Percentiles rank a stretch among this genome's conserved stretches.
Conservation (phyloP, 2,888 invertebrate species). For the Pedicia rivosa region DNA sequence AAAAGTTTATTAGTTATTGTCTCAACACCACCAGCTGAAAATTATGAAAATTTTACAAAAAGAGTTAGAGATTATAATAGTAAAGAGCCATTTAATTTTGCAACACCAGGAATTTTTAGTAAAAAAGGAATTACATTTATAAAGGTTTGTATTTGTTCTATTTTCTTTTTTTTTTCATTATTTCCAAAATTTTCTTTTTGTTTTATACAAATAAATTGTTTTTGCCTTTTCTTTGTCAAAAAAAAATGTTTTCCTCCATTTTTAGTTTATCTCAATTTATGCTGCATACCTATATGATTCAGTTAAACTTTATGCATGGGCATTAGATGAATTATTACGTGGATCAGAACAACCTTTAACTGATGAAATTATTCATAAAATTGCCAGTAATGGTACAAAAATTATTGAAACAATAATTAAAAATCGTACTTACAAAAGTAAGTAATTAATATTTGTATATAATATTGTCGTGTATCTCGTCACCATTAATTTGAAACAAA, state of each 20-base stretch:
- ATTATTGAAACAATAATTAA: slow-evolving; percentile 78
- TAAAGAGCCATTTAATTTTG: slow-evolving; percentile 66
- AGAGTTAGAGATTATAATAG: slow-evolving; percentile 65
- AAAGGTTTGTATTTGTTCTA: slow-evolving; percentile 17
- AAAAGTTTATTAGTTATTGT: slow-evolving; percentile 78
- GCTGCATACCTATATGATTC: slow-evolving; percentile 94
- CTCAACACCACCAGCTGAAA: slow-evolving; percentile 62
- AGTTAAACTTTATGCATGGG: slow-evolving; percentile 76
- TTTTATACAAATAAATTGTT: slow-evolving; percentile 1
- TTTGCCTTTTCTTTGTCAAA: slow-evolving; percentile 12
- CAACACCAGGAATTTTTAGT: slow-evolving; percentile 39
- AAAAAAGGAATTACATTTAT: no score
- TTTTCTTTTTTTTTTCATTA: slow-evolving; percentile 6
- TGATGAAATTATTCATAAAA: slow-evolving; percentile 42
- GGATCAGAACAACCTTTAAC: slow-evolving; percentile 38
- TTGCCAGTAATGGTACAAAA: slow-evolving; percentile 69
- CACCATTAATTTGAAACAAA: no score
- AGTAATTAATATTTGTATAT: slow-evolving; percentile 32
- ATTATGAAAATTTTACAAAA: slow-evolving; percentile 60
- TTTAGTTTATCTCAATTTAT: slow-evolving; percentile 79
- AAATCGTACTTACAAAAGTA: slow-evolving; percentile 74
- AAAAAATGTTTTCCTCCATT: no score
- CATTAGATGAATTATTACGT: slow-evolving; percentile 58
- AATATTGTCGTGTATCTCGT: slow-evolving; percentile 6
- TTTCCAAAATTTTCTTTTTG: slow-evolving; percentile 4